A percentile compares a stretch with the other conserved stretches of the same genome.
Conservation (phyloP, 2,888 invertebrate genomes). For the Cancer borealis region DNA sequence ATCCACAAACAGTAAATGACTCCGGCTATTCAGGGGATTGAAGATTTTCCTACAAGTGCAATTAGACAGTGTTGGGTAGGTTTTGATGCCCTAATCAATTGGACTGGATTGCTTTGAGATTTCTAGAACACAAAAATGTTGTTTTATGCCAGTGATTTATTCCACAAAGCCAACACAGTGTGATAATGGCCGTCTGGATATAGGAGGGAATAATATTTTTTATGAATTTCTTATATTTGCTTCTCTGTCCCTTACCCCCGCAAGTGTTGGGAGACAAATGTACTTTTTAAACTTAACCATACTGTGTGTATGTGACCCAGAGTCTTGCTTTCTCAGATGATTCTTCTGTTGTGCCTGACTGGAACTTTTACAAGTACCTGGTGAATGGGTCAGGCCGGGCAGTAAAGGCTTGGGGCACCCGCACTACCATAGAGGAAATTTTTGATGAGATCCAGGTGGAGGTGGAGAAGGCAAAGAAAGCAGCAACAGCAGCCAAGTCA, state of each 20-base stretch:
- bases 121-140: neutral
- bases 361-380: slow-evolving; percentile 83
- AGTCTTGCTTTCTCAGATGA: slow-evolving; percentile 77
- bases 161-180: too few species aligned
- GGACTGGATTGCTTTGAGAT: too few species aligned
- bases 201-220: too few species aligned
- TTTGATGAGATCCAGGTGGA: slow-evolving; percentile 78
- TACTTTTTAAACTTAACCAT: too few species aligned
- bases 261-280: too few species aligned
- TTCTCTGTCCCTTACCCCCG: too few species aligned
- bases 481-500: slow-evolving; percentile 42
- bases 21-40: too few species aligned
- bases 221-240: too few species aligned
- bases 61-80: too few species aligned
- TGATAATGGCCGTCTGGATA: too few species aligned
- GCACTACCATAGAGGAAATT: slow-evolving; percentile 79
- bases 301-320: neutral
- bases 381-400: slow-evolving; percentile 81
- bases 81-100: too few species aligned
- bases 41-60: neutral
- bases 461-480: slow-evolving; percentile 77
- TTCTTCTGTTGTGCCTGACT: slow-evolving; percentile 80
- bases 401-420: slow-evolving; percentile 81
- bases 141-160: too few species aligned
- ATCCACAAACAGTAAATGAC: neutral